Evolutionary conservation across 2,113 vertebrate species (phyloP), one percentile per base, ranked within the genome.

Genomic region (Cyprinodon tularosa): DNA sequence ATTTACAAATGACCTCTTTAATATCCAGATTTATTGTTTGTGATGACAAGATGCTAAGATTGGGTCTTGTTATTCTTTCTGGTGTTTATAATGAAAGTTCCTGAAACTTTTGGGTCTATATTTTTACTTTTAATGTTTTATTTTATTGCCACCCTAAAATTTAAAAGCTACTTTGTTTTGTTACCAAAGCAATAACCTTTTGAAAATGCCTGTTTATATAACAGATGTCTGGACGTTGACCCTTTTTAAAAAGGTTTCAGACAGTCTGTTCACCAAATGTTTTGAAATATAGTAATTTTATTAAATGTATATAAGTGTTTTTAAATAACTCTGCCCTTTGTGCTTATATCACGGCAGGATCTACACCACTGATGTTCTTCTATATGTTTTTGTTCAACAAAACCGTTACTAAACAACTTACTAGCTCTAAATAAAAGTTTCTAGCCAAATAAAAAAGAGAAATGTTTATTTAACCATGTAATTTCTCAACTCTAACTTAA

Each of bases 141-240:
- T 6, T 53, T 7, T 20, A 20, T 57, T 8, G n/a, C 17, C 17
- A 9, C 50, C 7, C 7, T 57, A 4, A 57, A 9, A 9, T 8
- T 57, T n/a, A n/a, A 15, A n/a, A 10, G 8, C 2, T n/a, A 3
- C 17, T 0, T 29, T 29, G 20, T n/a, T 20, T 57, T 57, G 20
- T 57, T 57, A 57, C 20, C 12, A 66, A 20, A 64, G 85, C 42
- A 57, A 42, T 66, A 50, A 88, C 83, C 68, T 69, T 77, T 84
- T 83, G 86, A 86, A 86, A 90, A 82, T 82, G 59, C 84, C 69
- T 20, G 62, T 44, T 29, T 66, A 85, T 45, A 66, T 77, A 76
- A 84, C 82, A 80, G 74, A 62, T 36, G 20, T n/a, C 9, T 66
- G 70, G 42, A 57, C 73, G 70, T 71, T 77, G 22, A 79, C 59